Percentiles rank a stretch among this genome's conserved stretches.
phyloP scores from a whole-genome alignment of 2,113 vertebrate genomes.

The Gadus chalcogrammus region DNA sequence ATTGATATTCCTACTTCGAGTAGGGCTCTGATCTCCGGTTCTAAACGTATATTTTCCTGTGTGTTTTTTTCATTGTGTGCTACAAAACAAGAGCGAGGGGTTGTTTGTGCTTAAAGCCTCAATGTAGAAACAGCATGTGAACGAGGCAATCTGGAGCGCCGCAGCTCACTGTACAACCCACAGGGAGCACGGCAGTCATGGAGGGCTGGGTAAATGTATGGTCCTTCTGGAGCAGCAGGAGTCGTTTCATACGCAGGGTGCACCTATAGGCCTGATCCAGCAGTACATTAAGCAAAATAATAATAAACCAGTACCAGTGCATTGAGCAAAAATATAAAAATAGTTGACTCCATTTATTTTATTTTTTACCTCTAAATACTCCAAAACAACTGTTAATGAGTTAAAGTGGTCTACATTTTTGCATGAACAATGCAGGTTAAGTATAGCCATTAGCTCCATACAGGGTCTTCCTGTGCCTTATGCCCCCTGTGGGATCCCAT shows the following conservation, averaged over 20 bases:
- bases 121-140: conserved; percentile 10
- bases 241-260: conserved; percentile 10
- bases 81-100: conserved; percentile 10
- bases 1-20: conserved; percentile 2
- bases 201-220: conserved; percentile 19
- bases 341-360: neutral
- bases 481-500: too few relatives aligned
- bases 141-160: conserved; percentile 6
- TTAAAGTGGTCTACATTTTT: too few relatives aligned
- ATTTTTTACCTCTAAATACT: neutral
- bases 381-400: neutral
- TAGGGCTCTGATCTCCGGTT: neutral
- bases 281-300: neutral
- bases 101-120: neutral
- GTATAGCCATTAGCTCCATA: too few relatives aligned
- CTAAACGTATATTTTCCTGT: neutral
- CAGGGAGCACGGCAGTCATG: conserved; percentile 17
- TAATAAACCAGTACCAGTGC: neutral
- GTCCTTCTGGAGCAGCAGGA: conserved; percentile 23
- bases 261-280: neutral
- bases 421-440: too few relatives aligned
- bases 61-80: neutral
- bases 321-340: neutral
- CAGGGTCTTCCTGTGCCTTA: too few relatives aligned
- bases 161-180: conserved; percentile 9